These are phyloP conservation scores for Cephalophus harveyi DNA, from an alignment of 2,113 vertebrate genomes.

Conservation along the genomic window DNA sequence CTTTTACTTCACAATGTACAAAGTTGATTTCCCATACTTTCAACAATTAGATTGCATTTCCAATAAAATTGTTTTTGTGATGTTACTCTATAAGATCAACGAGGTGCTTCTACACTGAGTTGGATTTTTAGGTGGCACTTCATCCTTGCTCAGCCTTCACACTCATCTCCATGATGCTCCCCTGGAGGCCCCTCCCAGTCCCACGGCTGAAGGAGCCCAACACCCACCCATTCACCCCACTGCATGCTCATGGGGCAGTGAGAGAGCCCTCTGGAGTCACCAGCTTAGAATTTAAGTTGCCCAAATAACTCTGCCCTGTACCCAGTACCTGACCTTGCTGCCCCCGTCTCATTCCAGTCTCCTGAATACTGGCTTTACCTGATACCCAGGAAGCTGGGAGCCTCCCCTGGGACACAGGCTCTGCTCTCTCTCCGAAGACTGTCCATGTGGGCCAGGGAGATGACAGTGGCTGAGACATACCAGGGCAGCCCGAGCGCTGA, in stretches of 20 bases:
- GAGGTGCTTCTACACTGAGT: not conserved
- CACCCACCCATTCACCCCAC: not conserved
- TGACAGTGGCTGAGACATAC: constrained; percentile 85
- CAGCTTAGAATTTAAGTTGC: not conserved
- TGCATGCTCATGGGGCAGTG: not conserved
- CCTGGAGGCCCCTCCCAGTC: not conserved
- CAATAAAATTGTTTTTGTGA: not conserved
- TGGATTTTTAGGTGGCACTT: not conserved
- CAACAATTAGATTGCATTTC: not conserved
- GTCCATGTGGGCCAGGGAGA: constrained; percentile 87
- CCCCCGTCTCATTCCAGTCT: not conserved
- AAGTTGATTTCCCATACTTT: not conserved
- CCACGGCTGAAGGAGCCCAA: not conserved
- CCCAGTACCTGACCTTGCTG: not conserved
- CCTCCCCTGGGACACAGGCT: constrained; percentile 77
- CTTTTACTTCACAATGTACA: not conserved
- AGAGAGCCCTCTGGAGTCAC: not conserved
- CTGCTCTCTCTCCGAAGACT: constrained; percentile 82
- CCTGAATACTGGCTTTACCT: constrained; percentile 71
- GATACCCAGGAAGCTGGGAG: constrained; percentile 82
- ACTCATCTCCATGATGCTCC: not conserved
- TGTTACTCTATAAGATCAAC: not conserved
- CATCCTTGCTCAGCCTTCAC: not conserved
- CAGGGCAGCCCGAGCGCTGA: constrained; percentile 83
- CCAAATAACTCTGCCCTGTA: not conserved